Percentiles rank a stretch among this genome's conserved stretches.
Conservation (phyloP, 2,797 vertebrate species). For the Falco concolor region DNA sequence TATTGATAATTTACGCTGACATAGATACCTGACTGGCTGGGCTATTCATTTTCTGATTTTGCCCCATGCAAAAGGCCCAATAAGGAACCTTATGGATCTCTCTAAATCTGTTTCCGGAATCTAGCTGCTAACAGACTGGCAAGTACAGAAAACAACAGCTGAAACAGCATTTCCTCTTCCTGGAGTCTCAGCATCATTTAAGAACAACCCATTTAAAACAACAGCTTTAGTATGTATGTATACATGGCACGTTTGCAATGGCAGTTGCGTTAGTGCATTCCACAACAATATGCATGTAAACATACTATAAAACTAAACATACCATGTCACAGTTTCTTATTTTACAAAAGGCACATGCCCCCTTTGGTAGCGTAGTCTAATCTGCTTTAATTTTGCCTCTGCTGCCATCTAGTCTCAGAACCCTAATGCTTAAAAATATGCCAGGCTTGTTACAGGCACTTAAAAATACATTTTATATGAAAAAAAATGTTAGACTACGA, state of each 20-base stretch:
- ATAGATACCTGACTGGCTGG: not conserved
- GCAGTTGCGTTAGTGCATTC: not conserved
- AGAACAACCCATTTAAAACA: not conserved
- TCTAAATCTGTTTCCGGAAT: not conserved
- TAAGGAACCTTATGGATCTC: not conserved
- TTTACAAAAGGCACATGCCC: not conserved
- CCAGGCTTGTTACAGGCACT: not conserved
- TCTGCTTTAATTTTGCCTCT: conserved; percentile 55
- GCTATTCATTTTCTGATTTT: not conserved
- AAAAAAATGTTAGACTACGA: not conserved
- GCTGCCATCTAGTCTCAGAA: conserved; percentile 68
- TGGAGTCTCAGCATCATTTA: not conserved
- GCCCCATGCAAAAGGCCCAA: not conserved
- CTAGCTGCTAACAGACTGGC: not conserved
- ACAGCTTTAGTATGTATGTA: not conserved
- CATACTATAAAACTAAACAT: not conserved
- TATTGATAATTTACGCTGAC: not conserved
- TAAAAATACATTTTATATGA: not conserved
- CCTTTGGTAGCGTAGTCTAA: not conserved
- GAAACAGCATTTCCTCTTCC: not conserved
- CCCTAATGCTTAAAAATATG: not conserved
- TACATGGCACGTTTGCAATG: not conserved
- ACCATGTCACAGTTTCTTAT: not conserved
- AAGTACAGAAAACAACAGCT: not conserved
- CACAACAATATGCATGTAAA: not conserved